Evolutionary conservation across 2,797 vertebrate genomes (phyloP), one percentile per base, ranked within the genome.

Genomic region (Ceryle rudis): DNA sequence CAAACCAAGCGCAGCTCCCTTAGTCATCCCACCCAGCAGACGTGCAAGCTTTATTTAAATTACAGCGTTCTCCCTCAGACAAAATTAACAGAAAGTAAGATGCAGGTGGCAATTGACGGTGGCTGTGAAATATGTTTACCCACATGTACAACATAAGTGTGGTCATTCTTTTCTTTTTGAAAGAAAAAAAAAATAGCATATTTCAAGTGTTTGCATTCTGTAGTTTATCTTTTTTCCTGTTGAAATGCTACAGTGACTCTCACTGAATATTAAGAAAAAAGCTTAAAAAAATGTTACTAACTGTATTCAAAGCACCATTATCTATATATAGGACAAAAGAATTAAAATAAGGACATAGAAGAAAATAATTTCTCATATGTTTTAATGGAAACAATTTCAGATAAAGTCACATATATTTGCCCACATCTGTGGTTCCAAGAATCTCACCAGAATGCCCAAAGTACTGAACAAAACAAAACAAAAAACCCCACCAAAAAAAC

Each of bases 171-270:
- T 89, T 42, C 42, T 89, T 91, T 75, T 52, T 20, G 21, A 81
- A 93, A 73, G 82, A 54, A 84, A 89, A 94, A 35, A 10, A 44
- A 83, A 92, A 15, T 15, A 41, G 47, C n/a, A 65, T 55, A 66
- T 42, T 87, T 86, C 47, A 81, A 89, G 65, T 22, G 79, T 69
- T 90, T 61, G 33, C 66, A 55, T 95, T 93, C 49, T 65, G 29
- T 42, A 79, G 49, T 52, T 89, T 87, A 89, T 81, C 61, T 44
- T 73, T 8, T 73, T 69, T 71, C 61, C 91, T 64, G 37, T 86
- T 77, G 89, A 94, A 97, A 95, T 74, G 87, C 61, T 86, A 90
- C 80, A 91, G 58, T 89, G 70, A 74, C 78, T 86, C 44, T 97
- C 81, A 79, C 79, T 83, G 93, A 94, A 87, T 86, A 86, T 35